Evolutionary conservation across 2,888 invertebrate species (phyloP).

Genomic region (Marasmarcha lunaedactyla): DNA sequence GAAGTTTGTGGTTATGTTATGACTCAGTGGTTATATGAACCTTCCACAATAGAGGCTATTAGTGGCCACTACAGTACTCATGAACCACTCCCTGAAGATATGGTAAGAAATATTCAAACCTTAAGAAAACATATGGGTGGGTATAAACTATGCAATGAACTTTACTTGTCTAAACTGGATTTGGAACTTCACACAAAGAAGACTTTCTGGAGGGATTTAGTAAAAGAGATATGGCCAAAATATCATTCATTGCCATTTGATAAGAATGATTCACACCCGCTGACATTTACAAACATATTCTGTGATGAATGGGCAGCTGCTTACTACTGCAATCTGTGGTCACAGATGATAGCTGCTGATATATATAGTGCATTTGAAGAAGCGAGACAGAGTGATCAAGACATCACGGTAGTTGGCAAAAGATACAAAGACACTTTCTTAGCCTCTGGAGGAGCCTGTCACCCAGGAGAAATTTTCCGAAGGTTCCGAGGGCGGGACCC

Average conservation of each 20-base stretch:
- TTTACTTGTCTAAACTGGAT: conserved; percentile 87
- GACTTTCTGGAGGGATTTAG: conserved; percentile 86
- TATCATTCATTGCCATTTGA: conserved; percentile 83
- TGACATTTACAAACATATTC: conserved; percentile 87
- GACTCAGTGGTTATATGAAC: conserved; percentile 82
- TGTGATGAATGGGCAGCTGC: conserved; percentile 87
- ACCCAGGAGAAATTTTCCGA: conserved; percentile 88
- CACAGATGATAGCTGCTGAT: conserved; percentile 91
- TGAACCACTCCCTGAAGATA: conserved; percentile 75
- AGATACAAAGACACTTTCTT: conserved; percentile 87
- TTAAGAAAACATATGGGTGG: conserved; percentile 82
- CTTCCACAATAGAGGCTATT: conserved; percentile 69
- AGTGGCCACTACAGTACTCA: conserved; percentile 82
- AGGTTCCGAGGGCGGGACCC: conserved; percentile 94
- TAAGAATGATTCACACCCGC: conserved; percentile 85
- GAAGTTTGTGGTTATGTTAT: conserved; percentile 87
- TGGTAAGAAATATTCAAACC: conserved; percentile 73
- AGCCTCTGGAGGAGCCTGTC: conserved; percentile 83
- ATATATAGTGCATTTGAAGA: conserved; percentile 88
- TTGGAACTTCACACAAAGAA: conserved; percentile 81
- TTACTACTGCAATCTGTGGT: conserved; percentile 89
- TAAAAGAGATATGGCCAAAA: conserved; percentile 82
- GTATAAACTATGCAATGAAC: conserved; percentile 81
- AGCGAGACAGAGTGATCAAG: conserved; percentile 61
- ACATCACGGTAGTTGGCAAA: conserved; percentile 71